Conservation (phyloP, 2,888 invertebrate species). For the Amiota minor region DNA sequence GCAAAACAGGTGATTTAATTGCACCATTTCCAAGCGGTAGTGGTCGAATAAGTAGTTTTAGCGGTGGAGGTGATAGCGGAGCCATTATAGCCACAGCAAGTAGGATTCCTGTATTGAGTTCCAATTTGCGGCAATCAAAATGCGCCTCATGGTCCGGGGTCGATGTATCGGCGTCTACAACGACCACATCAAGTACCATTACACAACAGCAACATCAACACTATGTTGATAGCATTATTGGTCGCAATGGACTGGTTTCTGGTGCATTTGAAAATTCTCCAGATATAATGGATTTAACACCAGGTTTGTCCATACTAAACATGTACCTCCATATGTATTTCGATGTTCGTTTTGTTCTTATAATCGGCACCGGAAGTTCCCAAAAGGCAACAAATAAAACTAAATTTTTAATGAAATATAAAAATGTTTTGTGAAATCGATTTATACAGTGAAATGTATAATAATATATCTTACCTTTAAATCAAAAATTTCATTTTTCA, state of each 20-base stretch:
- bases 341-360: constrained; percentile 17
- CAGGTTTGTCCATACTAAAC: constrained; percentile 72
- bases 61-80: constrained; percentile 47
- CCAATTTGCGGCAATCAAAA: constrained; percentile 78
- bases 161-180: constrained; percentile 68
- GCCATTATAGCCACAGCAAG: constrained; percentile 73
- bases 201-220: constrained; percentile 21
- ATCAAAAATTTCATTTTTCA: not conserved
- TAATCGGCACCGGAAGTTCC: not conserved
- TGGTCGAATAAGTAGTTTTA: constrained; percentile 11
- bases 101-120: constrained; percentile 78
- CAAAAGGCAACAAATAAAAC: not conserved
- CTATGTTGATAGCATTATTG: constrained; percentile 31
- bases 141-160: constrained; percentile 82
- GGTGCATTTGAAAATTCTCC: constrained; percentile 65
- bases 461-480: no score
- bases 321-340: constrained; percentile 23
- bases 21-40: constrained; percentile 6
- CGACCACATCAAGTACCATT: constrained; percentile 60
- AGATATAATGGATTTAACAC: constrained; percentile 75
- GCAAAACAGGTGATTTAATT: constrained; percentile 28
- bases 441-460: no score
- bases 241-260: constrained; percentile 52
- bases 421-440: no score
- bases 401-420: no score